Evolutionary conservation across 2,888 invertebrate genomes (phyloP).

Genomic region (Cheilosia variabilis): DNA sequence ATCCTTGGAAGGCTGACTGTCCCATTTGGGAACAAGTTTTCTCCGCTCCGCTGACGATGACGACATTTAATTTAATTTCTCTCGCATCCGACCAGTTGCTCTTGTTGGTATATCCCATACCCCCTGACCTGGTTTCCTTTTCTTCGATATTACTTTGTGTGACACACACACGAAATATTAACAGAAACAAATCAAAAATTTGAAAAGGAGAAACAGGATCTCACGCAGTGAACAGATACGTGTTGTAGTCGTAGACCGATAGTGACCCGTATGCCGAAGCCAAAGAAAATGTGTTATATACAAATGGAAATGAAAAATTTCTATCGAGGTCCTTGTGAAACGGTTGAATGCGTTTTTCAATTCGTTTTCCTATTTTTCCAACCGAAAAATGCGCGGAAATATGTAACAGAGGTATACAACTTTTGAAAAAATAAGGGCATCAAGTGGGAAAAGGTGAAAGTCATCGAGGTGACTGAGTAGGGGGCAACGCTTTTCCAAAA

Average conservation of each 20-base stretch:
- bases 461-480: conserved; percentile 27
- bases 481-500: conserved; percentile 34
- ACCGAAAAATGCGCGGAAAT: conserved; percentile 35
- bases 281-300: background rate
- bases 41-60: conserved; percentile 49
- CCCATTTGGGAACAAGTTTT: conserved; percentile 74
- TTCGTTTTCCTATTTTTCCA: conserved; percentile 12
- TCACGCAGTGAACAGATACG: background rate
- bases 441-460: conserved; percentile 41
- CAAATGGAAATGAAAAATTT: conserved; percentile 4
- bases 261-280: conserved; percentile 21
- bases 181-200: conserved; percentile 71
- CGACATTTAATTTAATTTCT: conserved; percentile 35
- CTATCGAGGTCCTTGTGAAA: conserved; percentile 30
- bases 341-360: conserved; percentile 59
- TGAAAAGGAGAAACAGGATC: conserved; percentile 53
- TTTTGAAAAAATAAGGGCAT: conserved; percentile 38
- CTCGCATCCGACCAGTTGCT: conserved; percentile 39
- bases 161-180: conserved; percentile 49
- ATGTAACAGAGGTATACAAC: background rate
- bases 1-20: conserved; percentile 27
- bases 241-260: conserved; percentile 34
- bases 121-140: conserved; percentile 36
- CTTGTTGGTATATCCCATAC: conserved; percentile 7
- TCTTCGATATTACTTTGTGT: conserved; percentile 4